phyloP scores from a whole-genome alignment of 2,797 vertebrate genomes.

The Lithobates pipiens region DNA sequence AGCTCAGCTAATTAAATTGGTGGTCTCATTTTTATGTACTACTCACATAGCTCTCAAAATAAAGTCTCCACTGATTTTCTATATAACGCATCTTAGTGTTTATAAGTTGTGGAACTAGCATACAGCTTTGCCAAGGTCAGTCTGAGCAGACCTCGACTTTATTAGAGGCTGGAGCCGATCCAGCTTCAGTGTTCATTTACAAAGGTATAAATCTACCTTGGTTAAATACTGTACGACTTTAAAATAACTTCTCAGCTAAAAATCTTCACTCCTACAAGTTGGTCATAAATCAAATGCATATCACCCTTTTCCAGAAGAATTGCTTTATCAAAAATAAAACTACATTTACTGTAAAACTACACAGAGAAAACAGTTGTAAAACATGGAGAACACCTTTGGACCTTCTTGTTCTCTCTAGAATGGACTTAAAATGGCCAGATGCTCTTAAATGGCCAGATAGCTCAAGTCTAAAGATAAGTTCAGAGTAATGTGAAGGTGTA shows the following conservation, averaged over 20 bases:
- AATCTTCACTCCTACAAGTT: slow-evolving; percentile 72
- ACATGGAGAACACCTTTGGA: neutral
- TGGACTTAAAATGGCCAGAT: neutral
- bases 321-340: slow-evolving; percentile 18
- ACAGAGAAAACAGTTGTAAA: neutral
- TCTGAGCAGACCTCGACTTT: slow-evolving; percentile 75
- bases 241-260: slow-evolving; percentile 72
- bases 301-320: slow-evolving; percentile 67
- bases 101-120: slow-evolving; percentile 81
- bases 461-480: too few relatives aligned
- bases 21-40: slow-evolving; percentile 80
- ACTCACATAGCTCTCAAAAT: slow-evolving; percentile 77
- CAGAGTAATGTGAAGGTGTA: too few relatives aligned
- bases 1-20: slow-evolving; percentile 79
- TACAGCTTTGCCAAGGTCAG: slow-evolving; percentile 77
- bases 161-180: slow-evolving; percentile 79
- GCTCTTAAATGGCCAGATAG: too few relatives aligned
- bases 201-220: slow-evolving; percentile 73
- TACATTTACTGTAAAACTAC: neutral
- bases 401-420: neutral
- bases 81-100: slow-evolving; percentile 81
- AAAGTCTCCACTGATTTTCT: slow-evolving; percentile 77
- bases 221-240: slow-evolving; percentile 75
- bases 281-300: slow-evolving; percentile 69
- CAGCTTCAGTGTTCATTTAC: slow-evolving; percentile 76